A percentile compares a stretch with the other conserved stretches of the same genome.
Evolutionary conservation across 2,113 vertebrate species (phyloP).

Genomic region (Tragulus kanchil): DNA sequence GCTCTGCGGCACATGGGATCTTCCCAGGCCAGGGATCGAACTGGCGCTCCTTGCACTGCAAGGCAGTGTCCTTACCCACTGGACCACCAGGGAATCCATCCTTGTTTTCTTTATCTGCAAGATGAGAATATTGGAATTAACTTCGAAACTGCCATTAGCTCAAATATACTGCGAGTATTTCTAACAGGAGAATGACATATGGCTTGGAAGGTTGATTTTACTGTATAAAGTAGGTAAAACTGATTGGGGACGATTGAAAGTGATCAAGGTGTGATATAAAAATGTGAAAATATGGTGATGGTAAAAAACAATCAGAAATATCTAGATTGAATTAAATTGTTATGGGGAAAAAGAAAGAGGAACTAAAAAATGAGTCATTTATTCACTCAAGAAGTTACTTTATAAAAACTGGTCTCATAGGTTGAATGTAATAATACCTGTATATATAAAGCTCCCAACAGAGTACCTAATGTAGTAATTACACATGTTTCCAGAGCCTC

Average conservation of each 20-base stretch:
- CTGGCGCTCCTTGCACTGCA: too few relatives aligned
- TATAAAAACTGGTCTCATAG: background rate
- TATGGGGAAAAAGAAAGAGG: background rate
- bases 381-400: conserved; percentile 21
- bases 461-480: background rate
- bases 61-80: too few relatives aligned
- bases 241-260: background rate
- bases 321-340: background rate
- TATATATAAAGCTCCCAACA: background rate
- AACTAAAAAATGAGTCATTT: background rate
- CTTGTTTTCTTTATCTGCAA: conserved; percentile 9
- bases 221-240: background rate
- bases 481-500: background rate
- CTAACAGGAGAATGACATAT: background rate
- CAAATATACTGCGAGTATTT: conserved; percentile 1
- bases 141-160: background rate
- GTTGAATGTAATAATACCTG: background rate
- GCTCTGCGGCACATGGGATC: too few relatives aligned
- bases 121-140: conserved; percentile 32
- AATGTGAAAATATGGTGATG: conserved; percentile 21
- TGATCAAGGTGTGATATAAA: conserved; percentile 13
- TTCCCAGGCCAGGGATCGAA: too few relatives aligned
- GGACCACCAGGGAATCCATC: background rate
- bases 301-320: conserved; percentile 32
- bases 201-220: conserved; percentile 31